These are phyloP conservation scores for Drosophila kanapiae DNA, from an alignment of 1,140 invertebrate genomes.

Conservation along the genomic window DNA sequence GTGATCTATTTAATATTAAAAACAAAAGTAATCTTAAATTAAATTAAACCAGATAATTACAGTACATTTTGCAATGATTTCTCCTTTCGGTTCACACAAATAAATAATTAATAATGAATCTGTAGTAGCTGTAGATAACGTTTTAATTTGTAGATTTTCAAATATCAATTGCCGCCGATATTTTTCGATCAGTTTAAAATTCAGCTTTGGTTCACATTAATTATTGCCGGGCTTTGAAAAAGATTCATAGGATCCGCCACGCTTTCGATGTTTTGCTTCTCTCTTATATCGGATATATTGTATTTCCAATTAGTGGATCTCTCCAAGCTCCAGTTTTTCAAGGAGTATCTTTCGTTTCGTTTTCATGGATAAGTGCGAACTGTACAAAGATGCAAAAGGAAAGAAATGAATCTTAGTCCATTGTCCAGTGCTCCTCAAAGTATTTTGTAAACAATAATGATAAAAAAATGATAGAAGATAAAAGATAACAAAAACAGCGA, in stretches of 20 bases:
- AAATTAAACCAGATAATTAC: constrained; percentile 18
- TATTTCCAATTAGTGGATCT: constrained; percentile 27
- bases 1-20: constrained; percentile 84
- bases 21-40: constrained; percentile 46
- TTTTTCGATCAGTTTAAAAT: constrained; percentile 6
- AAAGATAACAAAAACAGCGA: constrained; percentile 15
- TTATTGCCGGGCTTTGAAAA: constrained; percentile 46
- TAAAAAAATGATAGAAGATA: constrained; percentile 42
- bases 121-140: constrained; percentile 46
- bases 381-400: constrained; percentile 50
- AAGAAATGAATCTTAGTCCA: constrained; percentile 73
- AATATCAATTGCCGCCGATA: constrained; percentile 30
- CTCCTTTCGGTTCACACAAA: constrained; percentile 22
- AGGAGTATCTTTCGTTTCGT: constrained; percentile 30
- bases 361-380: constrained; percentile 68
- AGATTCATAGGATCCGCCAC: constrained; percentile 27
- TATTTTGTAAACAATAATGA: constrained; percentile 85
- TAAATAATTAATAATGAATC: constrained; percentile 20
- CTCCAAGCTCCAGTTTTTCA: constrained; percentile 11
- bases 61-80: constrained; percentile 28
- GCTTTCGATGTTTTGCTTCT: constrained; percentile 45
- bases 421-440: constrained; percentile 84
- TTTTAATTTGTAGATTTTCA: constrained; percentile 67
- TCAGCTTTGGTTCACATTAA: constrained; percentile 1
- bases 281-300: constrained; percentile 11